Evolutionary conservation across 2,113 vertebrate species (phyloP).

Genomic region (Coturnix japonica): DNA sequence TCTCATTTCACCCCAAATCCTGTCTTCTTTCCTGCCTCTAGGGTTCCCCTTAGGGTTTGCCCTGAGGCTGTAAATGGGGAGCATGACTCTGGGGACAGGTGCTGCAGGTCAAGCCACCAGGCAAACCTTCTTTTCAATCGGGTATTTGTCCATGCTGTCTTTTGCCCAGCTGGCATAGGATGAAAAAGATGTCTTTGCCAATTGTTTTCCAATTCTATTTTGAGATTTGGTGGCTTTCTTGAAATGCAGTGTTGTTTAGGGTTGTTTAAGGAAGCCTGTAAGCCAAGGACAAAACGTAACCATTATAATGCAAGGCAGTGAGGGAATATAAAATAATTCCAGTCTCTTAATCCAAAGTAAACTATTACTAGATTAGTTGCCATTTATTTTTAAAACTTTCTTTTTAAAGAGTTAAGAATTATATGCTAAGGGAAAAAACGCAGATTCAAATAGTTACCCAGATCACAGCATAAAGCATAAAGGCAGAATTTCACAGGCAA

Average conservation of each 20-base stretch:
- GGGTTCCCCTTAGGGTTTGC: background rate
- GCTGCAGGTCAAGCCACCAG: background rate
- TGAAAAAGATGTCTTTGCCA: background rate
- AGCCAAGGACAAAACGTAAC: background rate
- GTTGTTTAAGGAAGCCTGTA: background rate
- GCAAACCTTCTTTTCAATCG: background rate
- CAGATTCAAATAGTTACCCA: background rate
- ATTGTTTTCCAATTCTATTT: background rate
- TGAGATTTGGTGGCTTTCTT: background rate
- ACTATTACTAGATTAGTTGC: background rate
- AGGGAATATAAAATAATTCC: background rate
- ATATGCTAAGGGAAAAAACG: background rate
- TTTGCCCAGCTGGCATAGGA: background rate
- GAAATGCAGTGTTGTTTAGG: background rate
- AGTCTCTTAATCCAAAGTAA: background rate
- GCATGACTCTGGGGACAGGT: rapidly evolving
- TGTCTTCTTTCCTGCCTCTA: background rate
- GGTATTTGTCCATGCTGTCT: background rate
- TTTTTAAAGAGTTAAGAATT: background rate
- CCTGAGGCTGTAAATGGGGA: background rate
- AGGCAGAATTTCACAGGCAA: background rate
- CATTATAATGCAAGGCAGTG: background rate
- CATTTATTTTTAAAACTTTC: background rate
- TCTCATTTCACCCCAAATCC: background rate
- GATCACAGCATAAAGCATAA: background rate